Base-by-base conservation (phyloP, 2,888 invertebrate species). In the Barypeithes pellucidus region DNA sequence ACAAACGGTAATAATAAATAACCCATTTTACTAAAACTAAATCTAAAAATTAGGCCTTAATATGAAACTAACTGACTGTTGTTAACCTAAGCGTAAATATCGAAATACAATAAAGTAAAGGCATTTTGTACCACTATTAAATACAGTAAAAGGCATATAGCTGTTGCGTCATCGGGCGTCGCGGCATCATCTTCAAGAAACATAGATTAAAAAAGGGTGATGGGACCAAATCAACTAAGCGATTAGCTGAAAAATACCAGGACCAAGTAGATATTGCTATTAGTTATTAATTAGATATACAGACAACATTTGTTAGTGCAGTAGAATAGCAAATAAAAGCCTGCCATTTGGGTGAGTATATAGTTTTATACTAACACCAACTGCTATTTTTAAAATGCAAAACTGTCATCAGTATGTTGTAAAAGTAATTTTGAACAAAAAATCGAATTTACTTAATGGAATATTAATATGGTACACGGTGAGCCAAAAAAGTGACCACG, bases 11-110 rank as follows among this genome's bases (percentile, higher is more conserved):
- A 7, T 54, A 54, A 33, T 57, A 57, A 52, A 57, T 50, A 47
- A 47, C 7, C 33, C 16, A 57, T 29, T 33, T 29, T 33, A 57
- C 33, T 57, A 57, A 57, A 57, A 57, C 8, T 1, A 57, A 33
- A 57, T 57, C 33, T 57, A 57, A 52, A 57, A 57, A 29, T 33
- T 57, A 57, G 54, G 54, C 54, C 54, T 57, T 57, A 57, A 57
- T 16, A 33, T 57, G 54, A 57, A 57, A 57, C 54, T 57, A 57
- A 57, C 54, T 57, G 54, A 57, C 33, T 57, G 33, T 52, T 52
- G 22, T 33, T 36, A 57, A 57, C 33, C 12, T 33, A 57, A 57
- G 33, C 54, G 16, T 9, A 57, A 33, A 57, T 57, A 57, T 57
- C 54, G 54, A 57, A 57, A 57, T 57, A 57, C 54, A 57, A 57